These are phyloP conservation scores for Chaetophractus vellerosus DNA, from an alignment of 2,797 vertebrate genomes.

Conservation along the genomic window DNA sequence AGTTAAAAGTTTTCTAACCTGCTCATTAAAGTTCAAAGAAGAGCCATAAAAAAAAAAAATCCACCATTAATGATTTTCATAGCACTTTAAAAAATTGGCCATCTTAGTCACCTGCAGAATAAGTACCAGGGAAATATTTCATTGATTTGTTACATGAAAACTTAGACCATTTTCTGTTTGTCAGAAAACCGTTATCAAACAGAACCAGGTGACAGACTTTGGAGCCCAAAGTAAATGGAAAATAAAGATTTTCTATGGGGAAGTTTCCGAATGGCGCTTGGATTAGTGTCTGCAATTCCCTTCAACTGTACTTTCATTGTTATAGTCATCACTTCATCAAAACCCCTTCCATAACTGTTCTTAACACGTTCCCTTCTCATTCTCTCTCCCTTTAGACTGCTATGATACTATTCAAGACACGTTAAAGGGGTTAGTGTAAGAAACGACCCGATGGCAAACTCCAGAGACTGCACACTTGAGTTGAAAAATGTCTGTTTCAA, in stretches of 20 bases:
- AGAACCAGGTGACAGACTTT: not conserved
- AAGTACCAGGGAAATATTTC: not conserved
- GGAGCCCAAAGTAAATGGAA: conserved; percentile 18
- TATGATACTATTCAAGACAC: not conserved
- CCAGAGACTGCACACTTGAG: not conserved
- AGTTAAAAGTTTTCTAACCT: not conserved
- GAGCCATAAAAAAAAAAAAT: not conserved
- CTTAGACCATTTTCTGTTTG: not conserved
- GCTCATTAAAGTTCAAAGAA: not conserved
- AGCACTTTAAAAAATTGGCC: not conserved
- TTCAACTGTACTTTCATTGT: not conserved
- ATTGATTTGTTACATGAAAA: conserved; percentile 17
- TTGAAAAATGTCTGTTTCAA: conserved; percentile 9
- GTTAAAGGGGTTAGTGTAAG: not conserved
- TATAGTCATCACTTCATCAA: not conserved
- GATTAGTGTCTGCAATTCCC: not conserved
- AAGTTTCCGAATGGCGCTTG: not conserved
- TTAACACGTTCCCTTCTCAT: not conserved
- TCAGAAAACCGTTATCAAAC: not conserved
- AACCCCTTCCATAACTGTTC: too few relatives aligned
- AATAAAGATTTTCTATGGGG: not conserved
- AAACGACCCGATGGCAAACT: not conserved
- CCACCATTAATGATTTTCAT: not conserved
- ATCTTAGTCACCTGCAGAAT: conserved; percentile 36
- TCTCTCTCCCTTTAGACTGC: not conserved